phyloP scores from a whole-genome alignment of 2,113 vertebrate genomes.

The Microtus oregoni region DNA sequence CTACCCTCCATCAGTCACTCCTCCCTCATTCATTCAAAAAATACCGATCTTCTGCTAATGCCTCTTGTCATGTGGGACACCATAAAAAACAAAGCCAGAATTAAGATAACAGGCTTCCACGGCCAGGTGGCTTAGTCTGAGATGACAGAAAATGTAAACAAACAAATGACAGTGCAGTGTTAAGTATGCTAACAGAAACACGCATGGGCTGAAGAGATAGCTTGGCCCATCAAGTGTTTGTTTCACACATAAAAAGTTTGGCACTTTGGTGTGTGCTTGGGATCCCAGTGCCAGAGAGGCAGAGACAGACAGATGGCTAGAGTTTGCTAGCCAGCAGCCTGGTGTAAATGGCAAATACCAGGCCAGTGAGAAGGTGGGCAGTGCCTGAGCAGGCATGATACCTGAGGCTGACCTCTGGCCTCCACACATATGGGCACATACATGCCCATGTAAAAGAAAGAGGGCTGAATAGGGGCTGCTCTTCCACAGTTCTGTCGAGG shows the following conservation, averaged over 20 bases:
- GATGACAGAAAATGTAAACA: background rate
- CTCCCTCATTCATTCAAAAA: background rate
- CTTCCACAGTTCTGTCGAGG: background rate
- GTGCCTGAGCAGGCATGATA: background rate
- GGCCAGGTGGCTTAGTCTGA: background rate
- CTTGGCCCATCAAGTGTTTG: background rate
- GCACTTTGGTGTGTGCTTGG: background rate
- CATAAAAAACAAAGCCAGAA: background rate
- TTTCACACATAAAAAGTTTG: background rate
- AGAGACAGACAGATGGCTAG: background rate
- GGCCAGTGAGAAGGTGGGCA: background rate
- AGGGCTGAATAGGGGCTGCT: background rate
- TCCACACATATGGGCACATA: background rate
- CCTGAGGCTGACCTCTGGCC: background rate
- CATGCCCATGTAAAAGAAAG: background rate
- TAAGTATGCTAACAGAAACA: conserved; percentile 19
- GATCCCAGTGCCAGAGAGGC: background rate
- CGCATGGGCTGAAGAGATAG: background rate
- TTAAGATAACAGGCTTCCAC: background rate
- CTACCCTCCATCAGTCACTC: background rate
- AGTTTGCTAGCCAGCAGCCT: background rate
- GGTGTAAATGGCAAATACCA: background rate
- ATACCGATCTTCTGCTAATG: background rate
- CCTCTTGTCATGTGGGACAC: background rate
- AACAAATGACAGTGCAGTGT: background rate